Evolutionary conservation across 2,888 invertebrate species (phyloP).

Genomic region (Polyommatus iphigenia): DNA sequence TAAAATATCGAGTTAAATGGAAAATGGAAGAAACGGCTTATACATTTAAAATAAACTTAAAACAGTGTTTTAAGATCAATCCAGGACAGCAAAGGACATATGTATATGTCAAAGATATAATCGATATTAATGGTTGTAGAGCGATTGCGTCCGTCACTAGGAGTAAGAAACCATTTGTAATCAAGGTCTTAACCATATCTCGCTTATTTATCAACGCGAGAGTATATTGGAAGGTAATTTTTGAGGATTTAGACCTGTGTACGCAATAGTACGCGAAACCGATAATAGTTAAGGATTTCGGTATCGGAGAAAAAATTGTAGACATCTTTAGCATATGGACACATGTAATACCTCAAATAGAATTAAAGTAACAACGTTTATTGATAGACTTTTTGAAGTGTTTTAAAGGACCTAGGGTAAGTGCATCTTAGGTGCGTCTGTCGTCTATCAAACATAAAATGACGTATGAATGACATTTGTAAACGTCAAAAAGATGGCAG

Average conservation of each 20-base stretch:
- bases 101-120: neutral
- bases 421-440: neutral
- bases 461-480: constrained; percentile 52
- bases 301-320: neutral
- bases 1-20: no score
- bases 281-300: neutral
- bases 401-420: constrained; percentile 22
- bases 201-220: constrained; percentile 1
- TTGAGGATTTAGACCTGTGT: neutral
- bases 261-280: neutral
- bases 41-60: no score
- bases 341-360: constrained; percentile 31
- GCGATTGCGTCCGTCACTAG: constrained; percentile 14
- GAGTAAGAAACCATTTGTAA: constrained; percentile 3
- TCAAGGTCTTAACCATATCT: neutral
- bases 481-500: constrained; percentile 16
- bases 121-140: constrained; percentile 19
- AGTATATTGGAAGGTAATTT: neutral
- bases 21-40: no score
- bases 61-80: no score
- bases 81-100: neutral
- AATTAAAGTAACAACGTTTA: constrained; percentile 27
- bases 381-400: constrained; percentile 29
- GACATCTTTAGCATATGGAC: neutral
- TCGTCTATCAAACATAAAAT: constrained; percentile 40